Conservation (phyloP, 2,888 invertebrate genomes). For the Agriotes lineatus region DNA sequence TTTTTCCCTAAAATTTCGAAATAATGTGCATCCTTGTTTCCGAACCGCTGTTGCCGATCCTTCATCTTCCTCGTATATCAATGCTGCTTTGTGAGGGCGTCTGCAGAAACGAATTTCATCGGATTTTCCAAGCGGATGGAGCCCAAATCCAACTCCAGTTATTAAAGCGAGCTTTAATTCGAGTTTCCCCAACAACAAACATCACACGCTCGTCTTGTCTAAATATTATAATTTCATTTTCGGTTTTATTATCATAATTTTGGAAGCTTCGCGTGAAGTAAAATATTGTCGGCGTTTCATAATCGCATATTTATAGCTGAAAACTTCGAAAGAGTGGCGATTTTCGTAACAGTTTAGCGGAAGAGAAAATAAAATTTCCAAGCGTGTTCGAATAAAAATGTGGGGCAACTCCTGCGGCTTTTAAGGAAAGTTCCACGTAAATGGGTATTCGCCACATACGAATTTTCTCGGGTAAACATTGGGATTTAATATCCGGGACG, state of each 20-base stretch:
- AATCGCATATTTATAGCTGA: not conserved
- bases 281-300: not conserved
- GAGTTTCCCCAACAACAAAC: not conserved
- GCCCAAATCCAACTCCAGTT: not conserved
- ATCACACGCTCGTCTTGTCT: not conserved
- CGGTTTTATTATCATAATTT: conserved; percentile 7
- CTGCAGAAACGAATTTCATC: conserved; percentile 1
- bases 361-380: conserved; percentile 13
- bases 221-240: conserved; percentile 14
- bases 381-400: not conserved
- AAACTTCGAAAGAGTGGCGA: conserved; percentile 2
- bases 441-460: not conserved
- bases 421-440: not conserved
- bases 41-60: not conserved
- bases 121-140: conserved; percentile 11
- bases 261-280: not conserved
- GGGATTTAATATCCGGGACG: conserved; percentile 11
- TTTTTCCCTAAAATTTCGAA: not conserved
- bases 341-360: conserved; percentile 3
- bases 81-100: not conserved
- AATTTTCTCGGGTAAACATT: conserved; percentile 1
- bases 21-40: not conserved
- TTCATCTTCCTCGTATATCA: not conserved
- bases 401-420: not conserved
- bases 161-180: conserved; percentile 11